Evolutionary conservation across 2,888 invertebrate species (phyloP).

Genomic region (Aphrophora alni): DNA sequence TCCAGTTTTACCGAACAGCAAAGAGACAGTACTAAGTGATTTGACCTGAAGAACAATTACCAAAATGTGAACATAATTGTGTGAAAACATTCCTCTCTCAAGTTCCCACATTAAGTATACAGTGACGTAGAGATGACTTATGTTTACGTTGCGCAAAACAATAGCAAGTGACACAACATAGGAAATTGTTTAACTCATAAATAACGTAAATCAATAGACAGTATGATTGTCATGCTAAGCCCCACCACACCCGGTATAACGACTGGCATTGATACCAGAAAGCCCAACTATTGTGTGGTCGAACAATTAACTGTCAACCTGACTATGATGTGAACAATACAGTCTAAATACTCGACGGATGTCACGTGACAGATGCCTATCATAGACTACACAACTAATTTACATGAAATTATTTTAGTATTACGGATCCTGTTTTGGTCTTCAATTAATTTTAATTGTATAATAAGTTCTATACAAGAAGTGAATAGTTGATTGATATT

Average conservation of each 20-base stretch:
- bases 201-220: neutral
- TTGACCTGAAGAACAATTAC: neutral
- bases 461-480: too few relatives aligned
- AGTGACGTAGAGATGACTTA: neutral
- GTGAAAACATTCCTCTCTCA: neutral
- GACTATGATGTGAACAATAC: neutral
- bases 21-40: too few relatives aligned
- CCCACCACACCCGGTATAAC: neutral
- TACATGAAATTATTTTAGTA: too few relatives aligned
- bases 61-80: neutral
- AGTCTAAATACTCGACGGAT: neutral
- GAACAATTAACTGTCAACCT: neutral
- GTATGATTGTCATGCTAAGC: slow-evolving; percentile 9
- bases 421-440: too few relatives aligned
- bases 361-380: neutral
- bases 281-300: neutral
- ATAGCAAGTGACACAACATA: neutral
- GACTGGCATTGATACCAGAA: too few relatives aligned
- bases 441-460: too few relatives aligned
- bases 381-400: neutral
- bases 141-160: neutral
- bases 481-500: too few relatives aligned
- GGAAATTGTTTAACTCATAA: neutral
- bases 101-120: neutral
- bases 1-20: too few relatives aligned